Percentiles rank a stretch among this genome's conserved stretches.
Evolutionary conservation across 1,140 invertebrate species (phyloP).

Genomic region (Drosophila subpulchrella): DNA sequence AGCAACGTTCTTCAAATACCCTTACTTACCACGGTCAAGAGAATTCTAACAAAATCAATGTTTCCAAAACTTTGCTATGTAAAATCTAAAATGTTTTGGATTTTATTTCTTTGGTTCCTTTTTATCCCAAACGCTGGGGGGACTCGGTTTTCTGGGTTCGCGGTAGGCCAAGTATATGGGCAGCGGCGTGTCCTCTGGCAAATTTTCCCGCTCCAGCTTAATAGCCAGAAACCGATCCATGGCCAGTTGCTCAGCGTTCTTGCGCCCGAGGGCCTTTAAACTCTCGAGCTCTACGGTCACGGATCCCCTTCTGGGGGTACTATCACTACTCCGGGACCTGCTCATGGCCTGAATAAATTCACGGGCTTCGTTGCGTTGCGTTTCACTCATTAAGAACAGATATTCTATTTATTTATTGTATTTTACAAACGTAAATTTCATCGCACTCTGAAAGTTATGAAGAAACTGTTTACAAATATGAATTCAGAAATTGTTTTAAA

Average conservation of each 20-base stretch:
- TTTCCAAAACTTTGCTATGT: not conserved
- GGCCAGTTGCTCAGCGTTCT: not conserved
- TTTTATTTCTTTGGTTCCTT: not conserved
- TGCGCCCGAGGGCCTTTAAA: no score
- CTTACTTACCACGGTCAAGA: not conserved
- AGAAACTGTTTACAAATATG: not conserved
- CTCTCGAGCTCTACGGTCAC: no score
- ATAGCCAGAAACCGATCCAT: not conserved
- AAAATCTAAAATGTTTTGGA: not conserved
- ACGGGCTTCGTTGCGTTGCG: no score
- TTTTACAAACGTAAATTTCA: no score
- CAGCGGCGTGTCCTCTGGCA: slow-evolving; percentile 3
- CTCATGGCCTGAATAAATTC: no score
- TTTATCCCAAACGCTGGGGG: not conserved
- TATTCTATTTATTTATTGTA: no score
- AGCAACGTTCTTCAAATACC: not conserved
- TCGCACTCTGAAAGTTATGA: no score
- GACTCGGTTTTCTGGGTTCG: not conserved
- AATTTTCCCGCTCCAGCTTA: not conserved
- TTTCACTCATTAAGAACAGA: no score
- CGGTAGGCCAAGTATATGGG: not conserved
- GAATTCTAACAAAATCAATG: not conserved
- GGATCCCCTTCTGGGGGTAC: no score
- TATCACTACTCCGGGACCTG: no score
- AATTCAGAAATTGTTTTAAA: no score